Conservation (phyloP, 2,113 vertebrate species). For the Apteryx mantelli region DNA sequence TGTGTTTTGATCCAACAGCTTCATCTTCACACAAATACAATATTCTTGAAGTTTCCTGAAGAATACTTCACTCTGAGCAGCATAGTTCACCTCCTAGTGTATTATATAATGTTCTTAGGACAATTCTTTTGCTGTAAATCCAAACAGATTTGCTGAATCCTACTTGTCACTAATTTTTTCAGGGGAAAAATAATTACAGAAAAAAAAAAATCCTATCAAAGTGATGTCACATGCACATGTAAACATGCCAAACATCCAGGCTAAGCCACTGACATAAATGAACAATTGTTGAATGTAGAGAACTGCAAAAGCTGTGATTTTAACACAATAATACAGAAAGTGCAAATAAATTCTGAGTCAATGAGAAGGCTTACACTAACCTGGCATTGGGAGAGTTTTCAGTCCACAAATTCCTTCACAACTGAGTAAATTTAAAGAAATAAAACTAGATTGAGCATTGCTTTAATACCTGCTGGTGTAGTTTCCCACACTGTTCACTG, state of each 20-base stretch:
- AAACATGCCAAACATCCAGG: not conserved
- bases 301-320: not conserved
- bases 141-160: constrained; percentile 37
- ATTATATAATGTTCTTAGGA: not conserved
- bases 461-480: constrained; percentile 79
- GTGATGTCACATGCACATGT: not conserved
- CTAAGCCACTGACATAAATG: not conserved
- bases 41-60: not conserved
- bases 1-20: constrained; percentile 1
- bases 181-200: constrained; percentile 41
- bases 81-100: not conserved
- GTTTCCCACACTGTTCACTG: constrained; percentile 78
- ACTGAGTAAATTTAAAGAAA: constrained; percentile 80
- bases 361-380: constrained; percentile 71
- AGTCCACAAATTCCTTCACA: constrained; percentile 81
- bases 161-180: constrained; percentile 7
- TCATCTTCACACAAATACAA: not conserved
- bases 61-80: not conserved
- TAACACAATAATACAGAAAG: not conserved
- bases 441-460: constrained; percentile 82
- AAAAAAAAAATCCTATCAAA: not conserved
- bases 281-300: not conserved
- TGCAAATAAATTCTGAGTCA: constrained; percentile 76
- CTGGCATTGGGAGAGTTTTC: constrained; percentile 76
- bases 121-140: not conserved